Evolutionary conservation across 2,888 invertebrate genomes (phyloP), one percentile per base, ranked within the genome.

Genomic region (Spilosoma lubricipeda): DNA sequence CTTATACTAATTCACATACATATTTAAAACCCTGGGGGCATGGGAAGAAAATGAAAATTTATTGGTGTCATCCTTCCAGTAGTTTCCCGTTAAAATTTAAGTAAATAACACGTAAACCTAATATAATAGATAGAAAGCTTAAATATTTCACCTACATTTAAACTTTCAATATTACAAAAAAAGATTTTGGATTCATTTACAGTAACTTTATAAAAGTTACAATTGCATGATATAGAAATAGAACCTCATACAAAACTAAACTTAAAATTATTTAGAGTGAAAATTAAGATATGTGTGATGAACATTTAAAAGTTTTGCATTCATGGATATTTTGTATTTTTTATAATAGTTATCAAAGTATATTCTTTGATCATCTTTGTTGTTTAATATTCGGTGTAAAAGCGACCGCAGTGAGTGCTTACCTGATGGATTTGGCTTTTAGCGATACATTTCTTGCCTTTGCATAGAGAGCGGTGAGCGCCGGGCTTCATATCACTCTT

Each of bases 351-450:
- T 56, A 8, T 56, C n/a, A 33, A 66, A 73, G 66, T 42, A 39
- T 23, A 15, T 64, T 70, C 56, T 78, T 74, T 80, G 79, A 81
- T 79, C 78, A 80, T 79, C 82, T 84, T 80, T 75, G 77, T 74
- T 82, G 80, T 86, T 85, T 83, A 85, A 88, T 87, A 85, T 86
- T 82, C 85, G 83, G 80, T 75, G 81, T 75, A 86, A 90, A 88
- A 88, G 84, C 87, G 77, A 82, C 84, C 84, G 77, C 88, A 84
- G 80, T 83, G 76, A 84, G 86, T 85, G 83, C 81, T 85, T 75
- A 45, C 74, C 84, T 88, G 89, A 91, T 90, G 90, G 89, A 84
- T 87, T 77, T 80, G 81, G 90, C 90, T 91, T 90, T 91, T 88
- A 92, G 88, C 88, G 83, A 84, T 85, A 86, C 87, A 85, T 89